Base-by-base conservation (phyloP, 2,888 invertebrate genomes). In the Xestia xanthographa region DNA sequence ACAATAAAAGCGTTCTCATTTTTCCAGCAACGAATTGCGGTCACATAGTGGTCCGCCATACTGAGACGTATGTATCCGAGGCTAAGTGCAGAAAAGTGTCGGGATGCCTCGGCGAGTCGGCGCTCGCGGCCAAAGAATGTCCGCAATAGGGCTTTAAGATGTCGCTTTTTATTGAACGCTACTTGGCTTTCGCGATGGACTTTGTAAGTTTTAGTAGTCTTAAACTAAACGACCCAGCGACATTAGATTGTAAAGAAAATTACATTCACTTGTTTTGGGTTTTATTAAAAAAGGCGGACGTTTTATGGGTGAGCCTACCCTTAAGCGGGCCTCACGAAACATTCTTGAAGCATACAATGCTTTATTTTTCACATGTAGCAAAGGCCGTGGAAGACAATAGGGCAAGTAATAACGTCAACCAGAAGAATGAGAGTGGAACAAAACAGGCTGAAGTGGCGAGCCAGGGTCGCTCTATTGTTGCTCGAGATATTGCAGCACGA, bases 51-150 rank as follows among this genome's bases (percentile, higher is more conserved):
- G 87, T 87, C 86, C 82, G 70, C 78, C 68, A 79, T 84, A 90
- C 82, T 80, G 74, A 85, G 86, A 89, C 82, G 85, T 89, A 88
- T 88, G 88, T 91, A 89, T 88, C 86, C 86, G 80, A 85, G 86
- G 89, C 89, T 93, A 94, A 95, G 95, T 95, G 95, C 93, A 92
- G 92, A 93, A 92, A 93, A 93, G 91, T 93, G 94, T 94, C 90
- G 86, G 80, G 89, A 88, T 87, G 89, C 89, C 85, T 85, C 83
- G 73, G 74, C 77, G 77, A 77, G 76, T 75, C 58, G 75, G 73
- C 75, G 83, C 89, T 82, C 80, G 87, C 85, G 91, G 90, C 90
- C 89, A 90, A 91, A 90, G 92, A 92, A 91, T 90, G 84, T 88
- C 89, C 89, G 88, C 90, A 89, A 90, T 91, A 91, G 87, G 91